Evolutionary conservation across 2,797 vertebrate species (phyloP), one percentile per base, ranked within the genome.

Genomic region (Chromobotia macracanthus): DNA sequence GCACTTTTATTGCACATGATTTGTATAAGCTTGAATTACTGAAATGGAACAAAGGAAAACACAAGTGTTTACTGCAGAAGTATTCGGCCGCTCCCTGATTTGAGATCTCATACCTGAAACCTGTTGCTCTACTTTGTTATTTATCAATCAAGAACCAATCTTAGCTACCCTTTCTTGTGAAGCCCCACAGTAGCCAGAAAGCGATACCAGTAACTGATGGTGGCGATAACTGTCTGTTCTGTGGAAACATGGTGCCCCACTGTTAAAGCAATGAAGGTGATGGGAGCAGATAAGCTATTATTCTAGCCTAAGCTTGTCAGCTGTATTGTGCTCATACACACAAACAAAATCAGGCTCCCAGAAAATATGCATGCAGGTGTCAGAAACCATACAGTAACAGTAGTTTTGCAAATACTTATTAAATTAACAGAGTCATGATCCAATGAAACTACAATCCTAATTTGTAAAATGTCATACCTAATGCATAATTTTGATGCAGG

Each of bases 241-340:
- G 77, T 75, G 61, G 77, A 82, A 85, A 83, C 72, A 76, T 31
- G 66, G 72, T 35, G 65, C 35, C 71, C 73, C 53, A 77, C 73
- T 44, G 55, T 72, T 67, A 67, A 50, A 23, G 41, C 64, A 68
- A 48, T 51, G 71, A 71, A 73, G 68, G 79, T 11, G 78, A 72
- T 63, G 13, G 23, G 61, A 77, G 61, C 9, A 78, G 80, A 83
- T 85, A 84, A 83, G 64, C 72, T 35, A 18, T 19, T 61, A 66
- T 83, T 35, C 61, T 15, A 48, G 67, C 48, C 60, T 64, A 66
- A 31, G 61, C 79, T 68, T 64, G 75, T 81, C 70, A 75, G 46
- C 50, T 66, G 41, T 67, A 80, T 75, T 83, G 66, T 77, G 28
- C 13, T 48, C 44, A 21, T 56, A 55, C 51, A 51, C 61, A 51